Conservation (phyloP, 1,140 invertebrate genomes). For the Acromyrmex heyeri region DNA sequence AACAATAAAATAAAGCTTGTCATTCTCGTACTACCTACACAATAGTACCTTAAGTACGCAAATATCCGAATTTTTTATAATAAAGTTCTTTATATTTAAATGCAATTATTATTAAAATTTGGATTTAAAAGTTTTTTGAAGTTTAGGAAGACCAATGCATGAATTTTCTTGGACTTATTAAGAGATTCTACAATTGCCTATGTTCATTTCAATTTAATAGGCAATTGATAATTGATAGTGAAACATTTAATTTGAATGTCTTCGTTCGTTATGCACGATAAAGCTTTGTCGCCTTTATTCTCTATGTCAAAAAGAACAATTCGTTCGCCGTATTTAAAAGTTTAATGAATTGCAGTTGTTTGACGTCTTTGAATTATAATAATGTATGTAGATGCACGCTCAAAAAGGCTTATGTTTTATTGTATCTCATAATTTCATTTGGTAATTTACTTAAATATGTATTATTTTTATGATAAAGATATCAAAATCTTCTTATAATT, state of each 20-base stretch:
- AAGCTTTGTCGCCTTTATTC: slow-evolving; percentile 22
- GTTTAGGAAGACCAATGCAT: not conserved
- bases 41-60: not conserved
- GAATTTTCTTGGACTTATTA: slow-evolving; percentile 4
- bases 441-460: not conserved
- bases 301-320: slow-evolving; percentile 31
- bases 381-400: not conserved
- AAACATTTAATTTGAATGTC: slow-evolving; percentile 54
- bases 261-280: slow-evolving; percentile 55
- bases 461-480: not conserved
- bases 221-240: slow-evolving; percentile 48
- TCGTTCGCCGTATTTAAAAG: slow-evolving; percentile 10
- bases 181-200: slow-evolving; percentile 15
- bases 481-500: not conserved
- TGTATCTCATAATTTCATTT: slow-evolving; percentile 5
- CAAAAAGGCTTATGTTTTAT: not conserved
- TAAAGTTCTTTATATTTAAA: not conserved
- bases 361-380: slow-evolving; percentile 24
- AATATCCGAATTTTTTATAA: not conserved
- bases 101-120: not conserved
- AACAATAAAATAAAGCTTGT: not conserved
- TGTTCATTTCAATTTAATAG: slow-evolving; percentile 39
- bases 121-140: not conserved
- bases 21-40: not conserved
- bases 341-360: slow-evolving; percentile 35